Conservation (phyloP, 2,113 vertebrate genomes). For the Platichthys flesus region DNA sequence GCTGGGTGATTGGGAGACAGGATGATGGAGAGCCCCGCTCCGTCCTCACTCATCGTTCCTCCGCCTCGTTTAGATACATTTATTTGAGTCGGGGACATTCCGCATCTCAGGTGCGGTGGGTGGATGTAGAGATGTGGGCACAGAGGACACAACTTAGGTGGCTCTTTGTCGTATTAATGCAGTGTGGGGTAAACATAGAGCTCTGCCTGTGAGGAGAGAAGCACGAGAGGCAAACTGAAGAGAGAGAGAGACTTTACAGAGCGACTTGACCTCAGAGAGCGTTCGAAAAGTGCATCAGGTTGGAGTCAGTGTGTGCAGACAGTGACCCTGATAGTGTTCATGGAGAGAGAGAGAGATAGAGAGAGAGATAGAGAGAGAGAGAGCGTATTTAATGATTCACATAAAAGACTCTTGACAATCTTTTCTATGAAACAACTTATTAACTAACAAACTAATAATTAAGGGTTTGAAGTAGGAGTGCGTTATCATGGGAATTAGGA, state of each 20-base stretch:
- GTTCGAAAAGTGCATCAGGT: background rate
- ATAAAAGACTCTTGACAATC: no score
- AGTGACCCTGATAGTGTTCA: background rate
- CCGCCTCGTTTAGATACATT: conserved; percentile 39
- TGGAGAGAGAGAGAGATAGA: background rate
- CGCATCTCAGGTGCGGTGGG: background rate
- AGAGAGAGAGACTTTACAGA: conserved; percentile 6
- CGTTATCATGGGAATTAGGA: no score
- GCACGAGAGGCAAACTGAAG: conserved; percentile 47
- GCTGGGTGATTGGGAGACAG: conserved; percentile 57
- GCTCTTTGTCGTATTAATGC: conserved; percentile 14
- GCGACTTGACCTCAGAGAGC: background rate
- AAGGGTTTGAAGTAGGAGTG: no score
- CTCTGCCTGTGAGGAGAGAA: background rate
- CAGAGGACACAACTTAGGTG: conserved; percentile 20
- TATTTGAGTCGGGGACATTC: conserved; percentile 44
- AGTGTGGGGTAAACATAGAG: conserved; percentile 7
- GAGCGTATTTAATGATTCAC: background rate
- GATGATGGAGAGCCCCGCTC: conserved; percentile 49
- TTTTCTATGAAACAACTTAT: no score
- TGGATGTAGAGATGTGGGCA: background rate
- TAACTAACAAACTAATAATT: no score
- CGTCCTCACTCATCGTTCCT: conserved; percentile 9
- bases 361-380: conserved; percentile 1
- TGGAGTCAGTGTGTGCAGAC: conserved; percentile 12